phyloP scores from a whole-genome alignment of 2,888 invertebrate genomes.

The Mystacides longicornis region DNA sequence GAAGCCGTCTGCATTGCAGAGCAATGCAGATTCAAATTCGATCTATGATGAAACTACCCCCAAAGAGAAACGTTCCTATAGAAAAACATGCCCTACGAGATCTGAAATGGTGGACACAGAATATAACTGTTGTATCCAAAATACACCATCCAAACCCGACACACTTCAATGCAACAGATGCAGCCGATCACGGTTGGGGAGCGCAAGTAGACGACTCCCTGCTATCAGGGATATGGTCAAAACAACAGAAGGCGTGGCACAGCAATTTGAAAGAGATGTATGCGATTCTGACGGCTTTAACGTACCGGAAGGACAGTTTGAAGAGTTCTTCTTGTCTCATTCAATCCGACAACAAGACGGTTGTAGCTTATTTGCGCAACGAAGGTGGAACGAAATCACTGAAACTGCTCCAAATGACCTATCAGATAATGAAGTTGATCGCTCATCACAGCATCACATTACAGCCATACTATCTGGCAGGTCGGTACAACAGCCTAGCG shows the following conservation, averaged over 20 bases:
- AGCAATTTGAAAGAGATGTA: background rate
- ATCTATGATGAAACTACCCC: background rate
- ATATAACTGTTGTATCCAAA: background rate
- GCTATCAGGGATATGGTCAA: background rate
- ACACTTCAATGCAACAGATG: constrained; percentile 6
- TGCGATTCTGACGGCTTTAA: background rate
- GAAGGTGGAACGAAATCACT: constrained; percentile 30
- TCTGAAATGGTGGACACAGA: background rate
- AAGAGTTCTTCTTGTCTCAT: constrained; percentile 16
- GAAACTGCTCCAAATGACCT: background rate
- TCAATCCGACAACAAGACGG: constrained; percentile 28
- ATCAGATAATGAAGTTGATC: constrained; percentile 16
- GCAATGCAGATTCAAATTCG: background rate
- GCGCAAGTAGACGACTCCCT: background rate
- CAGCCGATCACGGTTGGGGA: background rate
- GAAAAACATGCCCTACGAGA: background rate
- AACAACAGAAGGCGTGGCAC: background rate
- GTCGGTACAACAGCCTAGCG: constrained; percentile 29
- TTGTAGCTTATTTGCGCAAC: constrained; percentile 26
- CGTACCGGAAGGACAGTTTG: constrained; percentile 1
- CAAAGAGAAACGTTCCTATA: background rate
- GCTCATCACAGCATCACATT: constrained; percentile 23
- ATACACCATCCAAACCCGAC: background rate
- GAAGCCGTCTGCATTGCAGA: constrained; percentile 4
- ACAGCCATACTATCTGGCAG: constrained; percentile 27